These are phyloP conservation scores for Caenorhabditis doughertyi DNA, from an alignment of 2,888 invertebrate genomes.

Conservation along the genomic window DNA sequence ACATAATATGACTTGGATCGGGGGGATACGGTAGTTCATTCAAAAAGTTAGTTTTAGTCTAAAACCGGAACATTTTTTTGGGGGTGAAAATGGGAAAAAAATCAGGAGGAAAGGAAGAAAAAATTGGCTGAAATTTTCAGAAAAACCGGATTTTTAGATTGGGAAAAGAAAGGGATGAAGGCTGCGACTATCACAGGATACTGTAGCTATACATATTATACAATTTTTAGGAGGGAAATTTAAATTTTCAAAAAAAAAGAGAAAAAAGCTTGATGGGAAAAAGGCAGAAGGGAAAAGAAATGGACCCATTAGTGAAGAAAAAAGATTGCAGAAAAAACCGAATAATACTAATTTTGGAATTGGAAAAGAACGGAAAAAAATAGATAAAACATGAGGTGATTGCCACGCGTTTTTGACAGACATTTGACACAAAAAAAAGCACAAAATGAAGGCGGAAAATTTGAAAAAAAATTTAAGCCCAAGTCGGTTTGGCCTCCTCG, in stretches of 20 bases:
- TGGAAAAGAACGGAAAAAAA: neutral
- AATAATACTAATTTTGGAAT: slow-evolving; percentile 6
- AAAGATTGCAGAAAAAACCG: neutral
- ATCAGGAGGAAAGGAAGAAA: no score
- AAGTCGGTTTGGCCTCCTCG: slow-evolving; percentile 60
- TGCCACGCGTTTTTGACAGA: slow-evolving; percentile 36
- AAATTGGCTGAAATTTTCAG: no score
- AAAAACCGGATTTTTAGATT: neutral
- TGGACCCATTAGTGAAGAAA: no score
- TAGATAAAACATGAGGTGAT: slow-evolving; percentile 53
- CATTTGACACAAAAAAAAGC: slow-evolving; percentile 7
- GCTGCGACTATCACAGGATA: slow-evolving; percentile 44
- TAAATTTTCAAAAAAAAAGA: neutral
- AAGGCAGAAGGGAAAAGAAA: neutral
- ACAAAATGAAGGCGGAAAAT: neutral
- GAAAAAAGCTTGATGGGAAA: neutral
- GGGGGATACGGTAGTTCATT: no score
- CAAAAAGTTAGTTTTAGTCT: no score
- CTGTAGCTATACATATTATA: slow-evolving; percentile 52
- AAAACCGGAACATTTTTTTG: neutral
- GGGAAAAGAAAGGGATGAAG: neutral
- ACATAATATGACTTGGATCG: no score
- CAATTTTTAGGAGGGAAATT: slow-evolving; percentile 4
- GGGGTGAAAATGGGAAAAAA: neutral
- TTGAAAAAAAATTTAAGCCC: slow-evolving; percentile 17